phyloP scores from a whole-genome alignment of 1,140 invertebrate species.

The Hyles euphorbiae region DNA sequence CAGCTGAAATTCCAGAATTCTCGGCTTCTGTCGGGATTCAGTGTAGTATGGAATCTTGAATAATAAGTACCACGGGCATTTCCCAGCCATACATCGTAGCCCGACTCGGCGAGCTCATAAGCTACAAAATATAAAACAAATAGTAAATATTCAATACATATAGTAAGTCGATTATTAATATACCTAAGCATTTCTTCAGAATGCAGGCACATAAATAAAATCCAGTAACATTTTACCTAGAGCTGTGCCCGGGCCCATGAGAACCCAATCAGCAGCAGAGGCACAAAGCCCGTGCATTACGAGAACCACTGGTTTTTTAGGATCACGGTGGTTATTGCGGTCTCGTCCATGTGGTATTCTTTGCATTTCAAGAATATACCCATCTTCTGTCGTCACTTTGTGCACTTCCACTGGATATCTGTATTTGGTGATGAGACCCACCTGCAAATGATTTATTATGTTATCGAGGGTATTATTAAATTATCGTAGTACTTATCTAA shows the following conservation, averaged over 20 bases:
- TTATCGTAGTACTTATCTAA: too few species aligned
- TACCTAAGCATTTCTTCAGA: too few species aligned
- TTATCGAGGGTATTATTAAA: too few species aligned
- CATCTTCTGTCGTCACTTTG: constrained; percentile 72
- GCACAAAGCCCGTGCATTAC: constrained; percentile 79
- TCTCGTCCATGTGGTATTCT: constrained; percentile 65
- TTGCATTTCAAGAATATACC: constrained; percentile 76
- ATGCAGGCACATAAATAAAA: neutral
- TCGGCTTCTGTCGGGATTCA: constrained; percentile 1
- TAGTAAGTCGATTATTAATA: too few species aligned
- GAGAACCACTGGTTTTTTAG: constrained; percentile 53
- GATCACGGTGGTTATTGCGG: constrained; percentile 38
- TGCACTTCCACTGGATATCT: constrained; percentile 77
- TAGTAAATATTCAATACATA: too few species aligned
- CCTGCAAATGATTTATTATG: constrained; percentile 15
- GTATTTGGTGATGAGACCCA: constrained; percentile 26
- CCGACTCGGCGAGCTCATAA: constrained; percentile 7
- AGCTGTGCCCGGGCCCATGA: constrained; percentile 28
- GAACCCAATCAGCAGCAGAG: constrained; percentile 77
- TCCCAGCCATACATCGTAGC: constrained; percentile 11
- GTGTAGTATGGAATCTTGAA: constrained; percentile 13
- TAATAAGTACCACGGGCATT: constrained; percentile 11
- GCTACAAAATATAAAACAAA: neutral
- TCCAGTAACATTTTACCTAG: constrained; percentile 19
- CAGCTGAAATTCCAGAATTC: constrained; percentile 78